A percentile compares a stretch with the other conserved stretches of the same genome.
Evolutionary conservation across 2,113 vertebrate genomes (phyloP).

Genomic region (Perca schrenkii): DNA sequence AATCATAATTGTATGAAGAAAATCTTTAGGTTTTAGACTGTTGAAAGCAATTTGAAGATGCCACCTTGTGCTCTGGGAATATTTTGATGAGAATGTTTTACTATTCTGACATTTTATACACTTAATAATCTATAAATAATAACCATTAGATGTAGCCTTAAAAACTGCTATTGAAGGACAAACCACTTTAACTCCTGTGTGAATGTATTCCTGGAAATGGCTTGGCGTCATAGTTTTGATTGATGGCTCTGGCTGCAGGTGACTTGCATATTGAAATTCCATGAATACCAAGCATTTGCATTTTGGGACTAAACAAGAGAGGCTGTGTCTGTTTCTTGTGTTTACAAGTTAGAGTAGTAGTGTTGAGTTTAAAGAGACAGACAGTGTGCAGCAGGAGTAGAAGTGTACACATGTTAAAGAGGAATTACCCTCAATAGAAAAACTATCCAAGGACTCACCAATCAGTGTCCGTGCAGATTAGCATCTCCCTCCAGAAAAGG

Average conservation of each 20-base stretch:
- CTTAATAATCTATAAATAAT: not conserved
- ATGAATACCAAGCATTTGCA: not conserved
- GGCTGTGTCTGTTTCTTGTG: not conserved
- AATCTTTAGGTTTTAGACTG: too few relatives aligned
- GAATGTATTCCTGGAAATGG: not conserved
- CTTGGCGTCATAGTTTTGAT: not conserved
- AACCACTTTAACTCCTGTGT: not conserved
- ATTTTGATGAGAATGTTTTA: too few relatives aligned
- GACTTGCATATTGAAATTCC: slow-evolving; percentile 21
- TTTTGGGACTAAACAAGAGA: slow-evolving; percentile 19
- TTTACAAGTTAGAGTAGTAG: not conserved
- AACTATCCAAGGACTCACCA: slow-evolving; percentile 5
- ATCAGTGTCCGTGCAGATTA: slow-evolving; percentile 13
- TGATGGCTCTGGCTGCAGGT: slow-evolving; percentile 21
- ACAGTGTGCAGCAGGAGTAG: not conserved
- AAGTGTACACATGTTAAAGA: not conserved
- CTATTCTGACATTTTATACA: not conserved
- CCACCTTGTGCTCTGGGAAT: too few relatives aligned
- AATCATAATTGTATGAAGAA: too few relatives aligned
- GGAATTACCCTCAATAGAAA: not conserved
- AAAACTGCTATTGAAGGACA: not conserved
- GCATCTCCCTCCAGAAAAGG: not conserved
- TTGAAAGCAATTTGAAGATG: too few relatives aligned
- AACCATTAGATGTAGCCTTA: not conserved
- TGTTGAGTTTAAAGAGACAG: slow-evolving; percentile 15